A percentile compares a stretch with the other conserved stretches of the same genome.
These are phyloP conservation scores for Rhadinocentrus ornatus DNA, from an alignment of 2,797 vertebrate genomes.

Conservation along the genomic window DNA sequence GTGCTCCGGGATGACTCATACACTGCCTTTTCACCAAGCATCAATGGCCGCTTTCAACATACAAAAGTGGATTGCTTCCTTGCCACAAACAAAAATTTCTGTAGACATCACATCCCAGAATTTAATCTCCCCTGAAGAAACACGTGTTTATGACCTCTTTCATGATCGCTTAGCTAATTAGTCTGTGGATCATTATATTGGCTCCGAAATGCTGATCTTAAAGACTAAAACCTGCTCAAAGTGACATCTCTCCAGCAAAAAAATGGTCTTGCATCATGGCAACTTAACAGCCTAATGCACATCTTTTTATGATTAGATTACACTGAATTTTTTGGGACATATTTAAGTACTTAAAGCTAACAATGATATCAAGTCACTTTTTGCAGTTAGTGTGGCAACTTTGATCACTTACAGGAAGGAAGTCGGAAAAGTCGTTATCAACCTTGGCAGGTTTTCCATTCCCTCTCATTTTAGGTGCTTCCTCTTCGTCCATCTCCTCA, in stretches of 20 bases:
- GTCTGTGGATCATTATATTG: not conserved
- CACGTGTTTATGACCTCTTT: not conserved
- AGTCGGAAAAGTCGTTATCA: constrained; percentile 86
- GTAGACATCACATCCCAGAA: not conserved
- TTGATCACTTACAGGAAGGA: constrained; percentile 88
- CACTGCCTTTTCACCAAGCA: constrained; percentile 41
- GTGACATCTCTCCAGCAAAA: not conserved
- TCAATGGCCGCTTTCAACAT: constrained; percentile 9
- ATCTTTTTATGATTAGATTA: too few species aligned
- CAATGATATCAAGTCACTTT: not conserved
- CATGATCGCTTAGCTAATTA: not conserved
- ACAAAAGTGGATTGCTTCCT: not conserved
- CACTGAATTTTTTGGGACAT: too few species aligned
- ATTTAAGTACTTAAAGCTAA: not conserved
- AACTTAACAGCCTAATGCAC: too few species aligned
- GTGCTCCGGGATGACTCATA: constrained; percentile 36
- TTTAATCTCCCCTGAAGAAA: not conserved
- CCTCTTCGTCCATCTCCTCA: constrained; percentile 72
- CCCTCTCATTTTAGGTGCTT: constrained; percentile 75
- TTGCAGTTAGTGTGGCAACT: not conserved
- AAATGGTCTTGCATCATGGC: not conserved
- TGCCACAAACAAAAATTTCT: not conserved
- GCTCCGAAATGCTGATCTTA: not conserved
- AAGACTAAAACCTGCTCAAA: not conserved
- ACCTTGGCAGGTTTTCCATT: constrained; percentile 73